Percentiles rank a stretch among this genome's conserved stretches.
These are phyloP conservation scores for Zootoca vivipara DNA, from an alignment of 2,113 vertebrate species.

Conservation along the genomic window DNA sequence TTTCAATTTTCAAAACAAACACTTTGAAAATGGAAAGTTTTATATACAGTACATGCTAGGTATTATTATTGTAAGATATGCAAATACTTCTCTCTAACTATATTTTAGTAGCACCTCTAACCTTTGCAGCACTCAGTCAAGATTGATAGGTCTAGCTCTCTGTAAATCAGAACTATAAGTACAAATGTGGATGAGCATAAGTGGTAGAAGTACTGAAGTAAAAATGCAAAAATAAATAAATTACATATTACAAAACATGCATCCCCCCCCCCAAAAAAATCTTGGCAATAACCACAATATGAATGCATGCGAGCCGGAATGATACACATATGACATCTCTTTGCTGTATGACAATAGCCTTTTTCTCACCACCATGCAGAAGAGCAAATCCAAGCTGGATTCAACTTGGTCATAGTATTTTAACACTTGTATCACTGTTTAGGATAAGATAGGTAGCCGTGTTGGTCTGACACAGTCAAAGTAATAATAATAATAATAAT, in stretches of 20 bases:
- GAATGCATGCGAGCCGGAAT: not conserved
- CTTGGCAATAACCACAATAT: not conserved
- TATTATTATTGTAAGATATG: too few species aligned
- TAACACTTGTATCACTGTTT: not conserved
- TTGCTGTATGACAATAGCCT: not conserved
- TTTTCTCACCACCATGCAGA: not conserved
- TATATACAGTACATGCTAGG: too few species aligned
- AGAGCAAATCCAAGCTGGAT: not conserved
- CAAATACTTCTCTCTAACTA: not conserved
- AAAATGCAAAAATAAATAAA: not conserved
- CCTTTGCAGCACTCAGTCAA: not conserved
- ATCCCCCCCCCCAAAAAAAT: not conserved
- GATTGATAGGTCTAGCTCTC: not conserved
- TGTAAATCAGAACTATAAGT: not conserved
- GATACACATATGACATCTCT: not conserved
- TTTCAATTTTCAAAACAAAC: not conserved
- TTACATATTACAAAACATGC: not conserved
- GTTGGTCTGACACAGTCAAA: too few species aligned
- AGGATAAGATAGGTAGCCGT: too few species aligned
- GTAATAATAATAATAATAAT: too few species aligned
- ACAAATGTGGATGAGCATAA: not conserved
- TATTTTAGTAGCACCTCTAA: not conserved
- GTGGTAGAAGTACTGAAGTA: not conserved
- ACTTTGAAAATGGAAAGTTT: too few species aligned
- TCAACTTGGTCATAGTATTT: not conserved